phyloP scores from a whole-genome alignment of 1,140 invertebrate genomes.

The Pseudomyrmex pallidus region DNA sequence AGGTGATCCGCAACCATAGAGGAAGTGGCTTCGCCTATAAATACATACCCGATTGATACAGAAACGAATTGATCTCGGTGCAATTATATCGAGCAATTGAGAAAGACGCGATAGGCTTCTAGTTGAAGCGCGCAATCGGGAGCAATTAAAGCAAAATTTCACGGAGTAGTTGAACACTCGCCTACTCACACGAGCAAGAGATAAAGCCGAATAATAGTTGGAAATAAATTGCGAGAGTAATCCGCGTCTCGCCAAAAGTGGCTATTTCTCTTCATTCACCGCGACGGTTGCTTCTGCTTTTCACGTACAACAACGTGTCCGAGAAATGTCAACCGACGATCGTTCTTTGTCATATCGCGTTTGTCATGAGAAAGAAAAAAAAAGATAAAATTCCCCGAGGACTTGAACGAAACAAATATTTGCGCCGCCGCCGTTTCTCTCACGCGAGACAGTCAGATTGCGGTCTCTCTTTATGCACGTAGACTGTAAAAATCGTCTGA shows the following conservation, averaged over 20 bases:
- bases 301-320: constrained; percentile 3
- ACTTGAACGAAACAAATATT: constrained; percentile 42
- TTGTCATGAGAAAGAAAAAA: background rate
- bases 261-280: constrained; percentile 42
- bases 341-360: background rate
- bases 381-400: constrained; percentile 2
- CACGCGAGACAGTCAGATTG: background rate
- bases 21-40: background rate
- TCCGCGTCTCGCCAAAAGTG: background rate
- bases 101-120: background rate
- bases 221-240: background rate
- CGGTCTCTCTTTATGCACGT: background rate
- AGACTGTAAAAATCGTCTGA: constrained; percentile 4
- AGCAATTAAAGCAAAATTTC: constrained; percentile 2
- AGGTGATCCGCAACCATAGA: background rate
- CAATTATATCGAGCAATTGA: constrained; percentile 23
- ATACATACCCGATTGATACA: constrained; percentile 6
- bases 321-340: constrained; percentile 14
- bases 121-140: constrained; percentile 2
- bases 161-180: background rate
- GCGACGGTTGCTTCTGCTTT: constrained; percentile 5
- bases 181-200: background rate
- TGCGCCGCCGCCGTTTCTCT: background rate
- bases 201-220: background rate
- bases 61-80: constrained; percentile 12